phyloP scores from a whole-genome alignment of 2,113 vertebrate species.

The Merops nubicus region DNA sequence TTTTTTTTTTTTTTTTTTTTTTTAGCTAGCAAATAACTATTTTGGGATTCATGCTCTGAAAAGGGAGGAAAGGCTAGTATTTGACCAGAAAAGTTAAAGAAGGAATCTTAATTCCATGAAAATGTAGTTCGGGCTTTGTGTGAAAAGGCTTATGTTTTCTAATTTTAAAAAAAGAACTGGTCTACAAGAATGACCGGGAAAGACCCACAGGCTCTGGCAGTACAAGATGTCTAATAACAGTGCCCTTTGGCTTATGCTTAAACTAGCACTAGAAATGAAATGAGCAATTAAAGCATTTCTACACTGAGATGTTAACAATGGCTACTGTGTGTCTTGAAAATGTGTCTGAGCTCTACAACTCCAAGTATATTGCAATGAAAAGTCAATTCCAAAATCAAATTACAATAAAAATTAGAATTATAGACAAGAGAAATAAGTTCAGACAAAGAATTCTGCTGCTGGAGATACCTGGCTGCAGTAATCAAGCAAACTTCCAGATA shows the following conservation, averaged over 20 bases:
- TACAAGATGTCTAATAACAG: conserved; percentile 13
- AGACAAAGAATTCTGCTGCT: neutral
- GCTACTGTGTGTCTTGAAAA: neutral
- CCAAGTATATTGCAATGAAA: neutral
- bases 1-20: no score
- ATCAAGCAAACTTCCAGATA: neutral
- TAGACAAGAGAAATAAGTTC: neutral
- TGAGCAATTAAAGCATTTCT: conserved; percentile 27
- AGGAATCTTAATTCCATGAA: neutral
- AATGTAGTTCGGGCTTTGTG: neutral
- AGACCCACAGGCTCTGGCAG: neutral
- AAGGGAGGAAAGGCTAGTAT: neutral
- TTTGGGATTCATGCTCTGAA: no score
- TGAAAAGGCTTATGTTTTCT: neutral
- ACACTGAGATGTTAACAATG: neutral
- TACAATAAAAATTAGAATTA: neutral
- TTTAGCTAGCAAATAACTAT: no score
- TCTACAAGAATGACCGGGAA: neutral
- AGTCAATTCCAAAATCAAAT: conserved; percentile 40
- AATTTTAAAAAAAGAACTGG: neutral
- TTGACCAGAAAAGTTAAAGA: neutral
- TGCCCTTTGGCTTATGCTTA: neutral
- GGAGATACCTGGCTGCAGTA: neutral
- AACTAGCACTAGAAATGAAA: neutral
- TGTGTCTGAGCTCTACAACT: neutral